Percentiles rank a stretch among this genome's conserved stretches.
These are phyloP conservation scores for Limanda limanda DNA, from an alignment of 2,113 vertebrate genomes.

Conservation along the genomic window DNA sequence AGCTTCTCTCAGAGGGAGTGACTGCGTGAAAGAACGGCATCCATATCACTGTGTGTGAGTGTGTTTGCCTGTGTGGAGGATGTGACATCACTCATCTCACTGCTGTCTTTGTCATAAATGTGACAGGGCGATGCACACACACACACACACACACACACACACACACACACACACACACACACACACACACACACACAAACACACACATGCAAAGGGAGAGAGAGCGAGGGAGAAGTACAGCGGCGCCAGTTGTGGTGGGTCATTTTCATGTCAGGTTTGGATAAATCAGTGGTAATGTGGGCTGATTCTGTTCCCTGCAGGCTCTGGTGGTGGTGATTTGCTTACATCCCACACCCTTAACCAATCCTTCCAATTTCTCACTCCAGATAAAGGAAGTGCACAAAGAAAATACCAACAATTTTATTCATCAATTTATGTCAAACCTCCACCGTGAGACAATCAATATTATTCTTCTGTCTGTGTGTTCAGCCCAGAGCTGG, in stretches of 20 bases:
- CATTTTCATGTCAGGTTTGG: conserved; percentile 52
- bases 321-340: conserved; percentile 48
- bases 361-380: conserved; percentile 39
- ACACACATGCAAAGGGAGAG: not conserved
- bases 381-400: not conserved
- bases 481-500: too few species aligned
- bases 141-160: conserved; percentile 10
- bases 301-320: conserved; percentile 47
- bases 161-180: too few species aligned
- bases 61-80: conserved; percentile 1
- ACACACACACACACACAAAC: conserved; percentile 1
- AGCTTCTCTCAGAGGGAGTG: conserved; percentile 25
- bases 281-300: conserved; percentile 59
- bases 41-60: conserved; percentile 8
- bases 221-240: conserved; percentile 15
- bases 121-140: not conserved
- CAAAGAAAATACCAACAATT: too few species aligned
- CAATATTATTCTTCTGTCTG: too few species aligned
- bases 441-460: too few species aligned
- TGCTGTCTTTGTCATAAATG: conserved; percentile 22
- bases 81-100: conserved; percentile 7
- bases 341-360: conserved; percentile 48
- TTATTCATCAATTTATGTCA: too few species aligned
- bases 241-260: conserved; percentile 62
- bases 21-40: conserved; percentile 11